A percentile compares a stretch with the other conserved stretches of the same genome.
Evolutionary conservation across 1,140 invertebrate species (phyloP).

Genomic region (Teleopsis dalmanni): DNA sequence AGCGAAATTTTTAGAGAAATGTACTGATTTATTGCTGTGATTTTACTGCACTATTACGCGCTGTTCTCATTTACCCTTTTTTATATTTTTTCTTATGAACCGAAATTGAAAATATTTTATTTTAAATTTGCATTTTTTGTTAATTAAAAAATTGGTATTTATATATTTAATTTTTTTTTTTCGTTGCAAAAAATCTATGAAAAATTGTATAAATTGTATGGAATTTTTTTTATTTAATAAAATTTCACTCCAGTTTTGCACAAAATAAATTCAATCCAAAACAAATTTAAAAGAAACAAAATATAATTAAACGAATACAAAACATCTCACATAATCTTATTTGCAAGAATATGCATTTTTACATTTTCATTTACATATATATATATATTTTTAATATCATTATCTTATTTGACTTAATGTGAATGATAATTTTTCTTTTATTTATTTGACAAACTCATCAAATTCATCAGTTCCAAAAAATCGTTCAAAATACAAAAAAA

Average conservation of each 20-base stretch:
- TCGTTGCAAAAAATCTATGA: not conserved
- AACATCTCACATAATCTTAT: too few species aligned
- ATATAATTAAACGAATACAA: too few species aligned
- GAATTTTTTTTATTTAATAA: conserved; percentile 6
- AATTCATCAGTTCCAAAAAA: too few species aligned
- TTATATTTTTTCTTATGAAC: not conserved
- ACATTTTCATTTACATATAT: too few species aligned
- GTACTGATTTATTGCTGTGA: conserved; percentile 17
- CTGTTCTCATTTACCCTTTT: conserved; percentile 10
- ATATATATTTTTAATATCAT: too few species aligned
- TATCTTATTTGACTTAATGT: too few species aligned
- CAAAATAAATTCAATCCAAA: not conserved
- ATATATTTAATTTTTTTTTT: not conserved
- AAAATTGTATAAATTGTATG: conserved; percentile 2
- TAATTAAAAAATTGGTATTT: not conserved
- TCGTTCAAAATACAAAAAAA: too few species aligned
- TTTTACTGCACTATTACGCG: conserved; percentile 9
- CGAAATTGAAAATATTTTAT: not conserved
- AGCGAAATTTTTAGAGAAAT: conserved; percentile 13
- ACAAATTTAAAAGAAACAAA: too few species aligned
- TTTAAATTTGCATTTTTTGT: not conserved
- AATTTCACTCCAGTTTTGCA: conserved; percentile 14
- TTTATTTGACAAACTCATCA: too few species aligned
- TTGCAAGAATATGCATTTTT: too few species aligned
- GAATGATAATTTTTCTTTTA: too few species aligned